Conservation (phyloP, 2,888 invertebrate genomes). For the Calliscelio sp. region DNA sequence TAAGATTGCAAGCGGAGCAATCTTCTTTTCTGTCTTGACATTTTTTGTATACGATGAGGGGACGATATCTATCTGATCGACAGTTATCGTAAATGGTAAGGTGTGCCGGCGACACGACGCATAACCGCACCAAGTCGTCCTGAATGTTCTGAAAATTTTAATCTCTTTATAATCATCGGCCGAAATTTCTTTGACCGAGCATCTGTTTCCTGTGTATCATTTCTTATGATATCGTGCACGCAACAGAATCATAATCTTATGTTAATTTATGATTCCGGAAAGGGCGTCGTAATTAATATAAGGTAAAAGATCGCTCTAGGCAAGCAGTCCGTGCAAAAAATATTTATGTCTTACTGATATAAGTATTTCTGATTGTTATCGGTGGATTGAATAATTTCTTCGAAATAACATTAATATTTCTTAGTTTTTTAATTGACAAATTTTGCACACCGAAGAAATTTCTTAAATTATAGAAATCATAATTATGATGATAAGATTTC, state of each 20-base stretch:
- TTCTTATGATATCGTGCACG: slow-evolving; percentile 45
- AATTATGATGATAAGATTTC: too few relatives aligned
- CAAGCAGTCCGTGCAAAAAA: neutral
- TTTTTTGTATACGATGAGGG: slow-evolving; percentile 15
- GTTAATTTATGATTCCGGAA: slow-evolving; percentile 51
- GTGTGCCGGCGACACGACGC: slow-evolving; percentile 41
- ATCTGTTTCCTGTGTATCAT: slow-evolving; percentile 72
- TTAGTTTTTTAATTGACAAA: too few relatives aligned
- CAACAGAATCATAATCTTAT: slow-evolving; percentile 57
- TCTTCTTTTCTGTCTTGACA: neutral
- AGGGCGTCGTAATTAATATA: slow-evolving; percentile 47
- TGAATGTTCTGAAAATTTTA: slow-evolving; percentile 57
- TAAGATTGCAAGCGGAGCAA: slow-evolving; percentile 1
- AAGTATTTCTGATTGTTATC: neutral
- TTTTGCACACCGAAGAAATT: too few relatives aligned
- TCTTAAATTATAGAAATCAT: too few relatives aligned
- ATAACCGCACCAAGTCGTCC: slow-evolving; percentile 26
- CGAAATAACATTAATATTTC: too few relatives aligned
- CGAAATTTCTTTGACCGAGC: slow-evolving; percentile 54
- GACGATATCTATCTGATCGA: slow-evolving; percentile 50
- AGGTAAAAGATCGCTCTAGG: neutral
- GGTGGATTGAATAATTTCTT: too few relatives aligned
- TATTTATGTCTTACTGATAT: neutral
- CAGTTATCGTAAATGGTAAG: slow-evolving; percentile 66
- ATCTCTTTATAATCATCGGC: slow-evolving; percentile 71